These are phyloP conservation scores for Lacerta agilis DNA, from an alignment of 2,797 vertebrate genomes.

Conservation along the genomic window DNA sequence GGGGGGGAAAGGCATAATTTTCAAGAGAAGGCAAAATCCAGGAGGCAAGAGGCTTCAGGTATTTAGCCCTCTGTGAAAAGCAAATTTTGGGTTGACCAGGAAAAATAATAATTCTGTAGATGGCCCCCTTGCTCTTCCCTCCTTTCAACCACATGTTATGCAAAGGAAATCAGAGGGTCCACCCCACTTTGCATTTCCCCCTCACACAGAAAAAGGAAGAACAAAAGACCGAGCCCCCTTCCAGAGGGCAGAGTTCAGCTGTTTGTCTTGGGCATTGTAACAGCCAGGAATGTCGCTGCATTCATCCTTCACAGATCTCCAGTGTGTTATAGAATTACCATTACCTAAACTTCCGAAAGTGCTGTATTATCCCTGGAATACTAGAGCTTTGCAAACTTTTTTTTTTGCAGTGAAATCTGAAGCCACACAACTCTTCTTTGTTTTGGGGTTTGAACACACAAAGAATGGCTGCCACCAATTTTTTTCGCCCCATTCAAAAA, in stretches of 20 bases:
- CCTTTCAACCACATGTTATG: neutral
- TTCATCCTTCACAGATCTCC: conserved; percentile 3
- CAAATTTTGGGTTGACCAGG: neutral
- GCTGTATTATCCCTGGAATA: conserved; percentile 33
- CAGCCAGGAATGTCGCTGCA: neutral
- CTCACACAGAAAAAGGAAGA: neutral
- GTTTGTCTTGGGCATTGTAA: conserved; percentile 31
- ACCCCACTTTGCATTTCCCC: neutral
- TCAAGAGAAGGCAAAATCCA: neutral
- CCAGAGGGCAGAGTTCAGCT: conserved; percentile 29
- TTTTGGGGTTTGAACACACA: neutral
- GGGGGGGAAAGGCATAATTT: neutral
- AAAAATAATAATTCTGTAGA: neutral
- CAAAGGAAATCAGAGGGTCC: conserved; percentile 1
- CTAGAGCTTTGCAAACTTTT: conserved; percentile 28
- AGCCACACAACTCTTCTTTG: conserved; percentile 18
- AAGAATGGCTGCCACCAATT: neutral
- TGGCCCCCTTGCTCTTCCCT: neutral
- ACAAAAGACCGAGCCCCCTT: neutral
- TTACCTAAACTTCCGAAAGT: conserved; percentile 19
- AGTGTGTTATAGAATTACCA: neutral
- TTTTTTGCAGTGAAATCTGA: neutral
- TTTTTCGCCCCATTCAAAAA: neutral
- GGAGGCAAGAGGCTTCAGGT: neutral
- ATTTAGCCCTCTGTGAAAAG: conserved; percentile 3